A percentile compares a stretch with the other conserved stretches of the same genome.
These are phyloP conservation scores for Ganaspis brasiliensis DNA, from an alignment of 2,888 invertebrate species.

Conservation along the genomic window DNA sequence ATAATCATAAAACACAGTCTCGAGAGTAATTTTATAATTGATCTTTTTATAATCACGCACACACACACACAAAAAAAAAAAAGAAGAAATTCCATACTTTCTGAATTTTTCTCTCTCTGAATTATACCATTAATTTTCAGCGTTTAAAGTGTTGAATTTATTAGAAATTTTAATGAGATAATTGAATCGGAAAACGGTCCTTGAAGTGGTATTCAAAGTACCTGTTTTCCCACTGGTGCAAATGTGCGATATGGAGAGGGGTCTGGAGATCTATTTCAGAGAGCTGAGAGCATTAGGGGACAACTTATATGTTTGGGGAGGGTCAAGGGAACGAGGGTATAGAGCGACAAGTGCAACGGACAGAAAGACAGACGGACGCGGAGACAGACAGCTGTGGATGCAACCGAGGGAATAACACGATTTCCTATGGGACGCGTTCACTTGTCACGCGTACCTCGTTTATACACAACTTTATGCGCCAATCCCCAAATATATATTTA, in stretches of 20 bases:
- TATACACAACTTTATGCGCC: background rate
- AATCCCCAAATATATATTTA: background rate
- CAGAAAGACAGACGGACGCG: conserved; percentile 55
- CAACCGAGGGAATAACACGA: conserved; percentile 55
- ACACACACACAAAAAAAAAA: too few relatives aligned
- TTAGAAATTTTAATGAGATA: conserved; percentile 44
- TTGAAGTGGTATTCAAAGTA: conserved; percentile 27
- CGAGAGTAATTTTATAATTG: too few relatives aligned
- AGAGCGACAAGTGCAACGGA: conserved; percentile 73
- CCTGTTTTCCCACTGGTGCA: conserved; percentile 42
- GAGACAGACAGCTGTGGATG: conserved; percentile 67
- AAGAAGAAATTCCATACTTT: too few relatives aligned
- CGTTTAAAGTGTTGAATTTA: background rate
- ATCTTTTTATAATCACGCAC: too few relatives aligned
- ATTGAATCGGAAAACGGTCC: conserved; percentile 38
- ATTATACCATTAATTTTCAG: too few relatives aligned
- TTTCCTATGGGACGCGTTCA: conserved; percentile 43
- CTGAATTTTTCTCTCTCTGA: background rate
- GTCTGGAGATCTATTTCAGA: conserved; percentile 73
- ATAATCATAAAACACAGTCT: background rate
- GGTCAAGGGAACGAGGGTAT: conserved; percentile 77
- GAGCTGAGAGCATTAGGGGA: conserved; percentile 61
- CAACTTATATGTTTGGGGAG: conserved; percentile 76
- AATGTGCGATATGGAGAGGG: conserved; percentile 45
- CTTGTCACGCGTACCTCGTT: conserved; percentile 19